phyloP scores from a whole-genome alignment of 2,797 vertebrate genomes.

The Poeciliopsis presidionis region DNA sequence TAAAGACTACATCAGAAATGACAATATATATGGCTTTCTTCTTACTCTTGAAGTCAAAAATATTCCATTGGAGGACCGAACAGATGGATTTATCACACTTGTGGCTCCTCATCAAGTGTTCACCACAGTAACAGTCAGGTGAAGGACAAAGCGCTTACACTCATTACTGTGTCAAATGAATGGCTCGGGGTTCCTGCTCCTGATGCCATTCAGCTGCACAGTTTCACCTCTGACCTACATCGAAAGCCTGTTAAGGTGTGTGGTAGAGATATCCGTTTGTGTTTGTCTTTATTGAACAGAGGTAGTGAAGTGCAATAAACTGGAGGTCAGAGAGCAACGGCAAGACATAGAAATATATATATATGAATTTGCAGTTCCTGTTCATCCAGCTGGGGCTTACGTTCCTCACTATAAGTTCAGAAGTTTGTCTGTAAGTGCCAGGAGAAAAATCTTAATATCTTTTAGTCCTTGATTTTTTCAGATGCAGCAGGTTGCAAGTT shows the following conservation, averaged over 20 bases:
- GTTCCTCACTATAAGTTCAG: slow-evolving; percentile 13
- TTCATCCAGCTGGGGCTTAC: slow-evolving; percentile 40
- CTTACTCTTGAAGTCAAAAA: slow-evolving; percentile 21
- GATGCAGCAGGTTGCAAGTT: neutral
- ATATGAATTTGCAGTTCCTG: slow-evolving; percentile 7
- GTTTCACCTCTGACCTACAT: slow-evolving; percentile 33
- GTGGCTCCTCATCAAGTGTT: slow-evolving; percentile 15
- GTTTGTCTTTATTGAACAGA: slow-evolving; percentile 34
- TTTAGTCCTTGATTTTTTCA: neutral
- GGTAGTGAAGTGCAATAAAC: slow-evolving; percentile 40
- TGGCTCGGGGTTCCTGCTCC: slow-evolving; percentile 18
- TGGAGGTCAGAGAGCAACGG: slow-evolving; percentile 18
- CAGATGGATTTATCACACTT: slow-evolving; percentile 22
- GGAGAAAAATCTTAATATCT: neutral
- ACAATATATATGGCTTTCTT: slow-evolving; percentile 22
- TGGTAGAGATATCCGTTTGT: slow-evolving; percentile 22
- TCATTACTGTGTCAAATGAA: slow-evolving; percentile 45
- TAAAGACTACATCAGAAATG: slow-evolving; percentile 6
- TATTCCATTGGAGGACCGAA: neutral
- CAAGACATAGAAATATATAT: slow-evolving; percentile 10
- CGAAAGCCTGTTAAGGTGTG: slow-evolving; percentile 29
- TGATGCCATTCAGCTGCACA: slow-evolving; percentile 34
- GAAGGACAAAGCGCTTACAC: slow-evolving; percentile 27
- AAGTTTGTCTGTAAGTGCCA: slow-evolving; percentile 40
- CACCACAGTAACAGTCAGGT: neutral